Conservation (phyloP, 92 coral and sea anemone genomes). For the Diadumene lineata region DNA sequence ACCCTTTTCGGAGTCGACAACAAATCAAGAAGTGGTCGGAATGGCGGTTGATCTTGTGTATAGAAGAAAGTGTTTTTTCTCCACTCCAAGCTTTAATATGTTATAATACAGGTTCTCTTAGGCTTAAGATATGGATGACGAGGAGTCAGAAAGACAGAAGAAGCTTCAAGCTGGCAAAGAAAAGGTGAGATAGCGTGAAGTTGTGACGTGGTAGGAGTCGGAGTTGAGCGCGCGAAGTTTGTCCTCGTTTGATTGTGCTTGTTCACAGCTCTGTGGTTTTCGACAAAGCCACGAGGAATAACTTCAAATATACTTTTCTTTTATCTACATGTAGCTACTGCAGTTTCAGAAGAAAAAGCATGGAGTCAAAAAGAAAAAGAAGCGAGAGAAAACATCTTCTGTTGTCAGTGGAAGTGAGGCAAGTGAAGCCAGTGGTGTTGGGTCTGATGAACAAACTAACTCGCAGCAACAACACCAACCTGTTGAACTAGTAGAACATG, state of each 20-base stretch:
- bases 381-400: constrained; percentile 44
- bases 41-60: constrained; percentile 46
- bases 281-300: background rate
- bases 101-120: constrained; percentile 9
- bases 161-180: constrained; percentile 97
- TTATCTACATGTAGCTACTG: constrained; percentile 20
- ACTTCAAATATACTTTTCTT: background rate
- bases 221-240: constrained; percentile 74
- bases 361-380: constrained; percentile 74
- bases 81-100: constrained; percentile 17
- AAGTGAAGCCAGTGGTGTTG: constrained; percentile 36
- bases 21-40: constrained; percentile 29
- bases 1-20: constrained; percentile 23
- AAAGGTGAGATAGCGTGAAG: constrained; percentile 56
- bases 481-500: constrained; percentile 30
- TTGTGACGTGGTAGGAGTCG: constrained; percentile 54
- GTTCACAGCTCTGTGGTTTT: constrained; percentile 42
- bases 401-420: constrained; percentile 42
- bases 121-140: constrained; percentile 78
- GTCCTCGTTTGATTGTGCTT: constrained; percentile 22
- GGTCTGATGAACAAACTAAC: constrained; percentile 36
- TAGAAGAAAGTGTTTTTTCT: constrained; percentile 9
- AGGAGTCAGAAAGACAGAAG: constrained; percentile 94
- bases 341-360: constrained; percentile 75
- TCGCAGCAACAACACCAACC: constrained; percentile 46